phyloP scores from a whole-genome alignment of 2,797 vertebrate species.

The Kryptopterus vitreolus region DNA sequence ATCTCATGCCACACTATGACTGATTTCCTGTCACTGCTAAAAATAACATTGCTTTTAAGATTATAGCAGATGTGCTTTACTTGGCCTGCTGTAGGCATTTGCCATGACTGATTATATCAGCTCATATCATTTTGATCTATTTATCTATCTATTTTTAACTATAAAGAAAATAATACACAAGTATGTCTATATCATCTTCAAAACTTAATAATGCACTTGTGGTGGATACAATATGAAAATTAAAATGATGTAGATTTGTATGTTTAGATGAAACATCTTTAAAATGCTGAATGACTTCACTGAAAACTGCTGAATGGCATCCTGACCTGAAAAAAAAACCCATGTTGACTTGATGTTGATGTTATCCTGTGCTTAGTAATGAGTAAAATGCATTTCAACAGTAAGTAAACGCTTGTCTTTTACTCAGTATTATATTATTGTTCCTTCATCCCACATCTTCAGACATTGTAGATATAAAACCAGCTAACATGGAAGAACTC shows the following conservation, averaged over 20 bases:
- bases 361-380: background rate
- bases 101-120: background rate
- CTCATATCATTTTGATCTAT: too few relatives aligned
- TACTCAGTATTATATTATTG: background rate
- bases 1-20: slow-evolving; percentile 27
- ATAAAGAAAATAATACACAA: background rate
- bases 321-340: background rate
- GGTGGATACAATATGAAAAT: background rate
- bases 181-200: background rate
- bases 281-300: background rate
- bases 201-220: background rate
- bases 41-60: slow-evolving; percentile 15
- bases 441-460: slow-evolving; percentile 50
- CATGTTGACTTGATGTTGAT: background rate
- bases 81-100: background rate
- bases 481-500: slow-evolving; percentile 97
- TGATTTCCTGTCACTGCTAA: slow-evolving; percentile 20
- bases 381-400: background rate
- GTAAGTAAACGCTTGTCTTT: background rate
- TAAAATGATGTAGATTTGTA: too few relatives aligned
- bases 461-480: slow-evolving; percentile 99
- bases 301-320: background rate
- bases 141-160: background rate
- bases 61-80: background rate
- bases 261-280: background rate